Conservation (phyloP, 2,113 vertebrate species). For the Dicerorhinus sumatrensis region DNA sequence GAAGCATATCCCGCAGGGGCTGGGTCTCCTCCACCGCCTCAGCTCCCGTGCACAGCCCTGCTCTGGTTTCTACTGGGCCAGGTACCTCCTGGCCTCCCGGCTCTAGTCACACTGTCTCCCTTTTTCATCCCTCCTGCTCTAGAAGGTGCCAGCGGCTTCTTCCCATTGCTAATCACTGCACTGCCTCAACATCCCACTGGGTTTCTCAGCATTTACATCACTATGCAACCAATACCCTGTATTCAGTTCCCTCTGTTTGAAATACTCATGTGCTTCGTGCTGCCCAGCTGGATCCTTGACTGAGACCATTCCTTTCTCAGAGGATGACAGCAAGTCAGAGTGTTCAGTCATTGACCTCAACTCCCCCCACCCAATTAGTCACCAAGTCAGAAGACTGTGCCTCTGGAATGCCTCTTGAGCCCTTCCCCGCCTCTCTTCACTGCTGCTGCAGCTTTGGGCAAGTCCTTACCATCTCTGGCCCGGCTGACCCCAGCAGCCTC, state of each 20-base stretch:
- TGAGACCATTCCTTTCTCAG: not conserved
- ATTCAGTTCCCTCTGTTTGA: not conserved
- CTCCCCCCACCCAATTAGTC: not conserved
- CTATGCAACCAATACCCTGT: not conserved
- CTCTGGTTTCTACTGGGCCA: fast-evolving
- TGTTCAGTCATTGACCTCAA: not conserved
- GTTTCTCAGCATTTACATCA: not conserved
- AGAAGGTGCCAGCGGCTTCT: fast-evolving
- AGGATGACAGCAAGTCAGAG: not conserved
- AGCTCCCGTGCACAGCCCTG: not conserved
- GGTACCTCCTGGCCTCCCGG: not conserved
- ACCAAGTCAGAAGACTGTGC: not conserved
- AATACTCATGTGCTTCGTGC: not conserved
- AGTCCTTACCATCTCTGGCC: not conserved
- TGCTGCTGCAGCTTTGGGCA: not conserved
- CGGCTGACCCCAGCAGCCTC: not conserved
- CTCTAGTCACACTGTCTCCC: not conserved
- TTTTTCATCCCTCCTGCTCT: not conserved
- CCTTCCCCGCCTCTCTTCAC: not conserved
- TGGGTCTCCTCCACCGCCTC: fast-evolving
- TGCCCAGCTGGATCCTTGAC: not conserved
- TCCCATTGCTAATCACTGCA: not conserved
- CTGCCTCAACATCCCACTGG: not conserved
- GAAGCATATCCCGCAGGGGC: not conserved
- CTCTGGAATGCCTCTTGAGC: not conserved